phyloP scores from a whole-genome alignment of 2,888 invertebrate genomes.

The Sepioteuthis lessoniana region DNA sequence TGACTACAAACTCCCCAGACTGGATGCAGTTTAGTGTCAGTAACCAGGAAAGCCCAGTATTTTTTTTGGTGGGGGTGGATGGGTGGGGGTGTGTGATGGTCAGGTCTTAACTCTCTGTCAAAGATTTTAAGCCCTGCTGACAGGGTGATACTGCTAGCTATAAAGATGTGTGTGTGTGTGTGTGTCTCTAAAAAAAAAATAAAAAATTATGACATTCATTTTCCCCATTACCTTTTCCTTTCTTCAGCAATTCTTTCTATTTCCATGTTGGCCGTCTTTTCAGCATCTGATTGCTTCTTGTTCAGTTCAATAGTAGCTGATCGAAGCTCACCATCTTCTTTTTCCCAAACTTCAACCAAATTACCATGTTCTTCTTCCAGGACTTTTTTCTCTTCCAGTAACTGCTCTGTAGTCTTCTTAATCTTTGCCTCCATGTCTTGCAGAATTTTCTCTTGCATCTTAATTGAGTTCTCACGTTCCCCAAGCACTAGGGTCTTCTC shows the following conservation, averaged over 20 bases:
- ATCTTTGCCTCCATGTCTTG: slow-evolving; percentile 54
- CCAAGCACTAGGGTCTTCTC: slow-evolving; percentile 42
- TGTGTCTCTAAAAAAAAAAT: too few relatives aligned
- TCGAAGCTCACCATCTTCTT: slow-evolving; percentile 78
- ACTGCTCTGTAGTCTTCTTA: slow-evolving; percentile 57
- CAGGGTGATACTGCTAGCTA: too few relatives aligned
- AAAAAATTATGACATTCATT: too few relatives aligned
- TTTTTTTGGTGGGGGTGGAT: too few relatives aligned
- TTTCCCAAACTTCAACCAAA: slow-evolving; percentile 55
- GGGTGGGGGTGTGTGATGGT: too few relatives aligned
- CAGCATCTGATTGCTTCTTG: slow-evolving; percentile 58
- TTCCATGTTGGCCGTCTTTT: slow-evolving; percentile 57
- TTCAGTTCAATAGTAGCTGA: slow-evolving; percentile 57
- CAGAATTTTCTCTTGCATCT: slow-evolving; percentile 56
- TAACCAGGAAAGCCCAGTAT: too few relatives aligned
- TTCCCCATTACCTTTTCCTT: slow-evolving; percentile 59
- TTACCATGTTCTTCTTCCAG: slow-evolving; percentile 78
- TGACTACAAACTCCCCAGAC: too few relatives aligned
- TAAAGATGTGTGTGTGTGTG: too few relatives aligned
- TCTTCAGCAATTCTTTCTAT: slow-evolving; percentile 60
- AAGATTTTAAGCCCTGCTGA: too few relatives aligned
- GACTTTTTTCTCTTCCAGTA: slow-evolving; percentile 71
- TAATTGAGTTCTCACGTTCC: slow-evolving; percentile 51
- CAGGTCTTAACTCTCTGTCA: too few relatives aligned
- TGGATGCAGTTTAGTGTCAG: too few relatives aligned